Base-by-base conservation (phyloP, 53 echinoderm and acorn worm species). In the Mesocentrotus franciscanus region DNA sequence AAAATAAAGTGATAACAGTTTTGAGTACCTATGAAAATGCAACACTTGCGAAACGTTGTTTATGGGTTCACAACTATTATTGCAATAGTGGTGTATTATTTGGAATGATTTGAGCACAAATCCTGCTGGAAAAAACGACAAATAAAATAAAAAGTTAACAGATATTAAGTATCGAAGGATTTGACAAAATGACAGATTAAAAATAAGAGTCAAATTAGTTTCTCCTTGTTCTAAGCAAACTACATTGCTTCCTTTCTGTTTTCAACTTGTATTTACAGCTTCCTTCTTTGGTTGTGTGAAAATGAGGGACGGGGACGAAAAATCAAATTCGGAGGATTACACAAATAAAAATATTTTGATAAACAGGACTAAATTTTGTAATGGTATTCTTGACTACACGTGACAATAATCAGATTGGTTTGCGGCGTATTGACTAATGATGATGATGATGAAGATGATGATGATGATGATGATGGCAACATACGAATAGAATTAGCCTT, bases 381-480 rank as follows among this genome's bases (percentile, higher is more conserved):
- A 85, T 49, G n/a, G 56, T 85, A 61, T 58, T 90, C 29, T 90
- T 22, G 17, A 17, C 32, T n/a, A 90, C 90, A 61, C 90, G 90
- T 90, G 90, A 60, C n/a, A 90, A 55, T 8, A 89, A 90, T 90
- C 90, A 29, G 61, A 60, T 11, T 59, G 60, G 29, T 90, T 90
- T 90, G 90, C 49, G 90, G 90, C 15, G 90, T 60, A 56, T 85
- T 49, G 56, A 24, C 85, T 92, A 61, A 76, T 93, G 93, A 93
- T 93, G 93, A 76, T 93, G 92, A 92, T 92, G 92, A 92, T 90
- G 90, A 90, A 56, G 59, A 90, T 92, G 92, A 90, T 90, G 92
- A 93, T 93, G 93, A 93, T 93, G 93, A 93, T 93, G 93, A 93
- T 93, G 93, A 93, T 76, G 78, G 93, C 93, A 93, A 57, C 93